A percentile compares a stretch with the other conserved stretches of the same genome.
These are phyloP conservation scores for Halisarca cf. caerulea DNA, from an alignment of 37 sponge, comb jelly and placozoan species.

Conservation along the genomic window DNA sequence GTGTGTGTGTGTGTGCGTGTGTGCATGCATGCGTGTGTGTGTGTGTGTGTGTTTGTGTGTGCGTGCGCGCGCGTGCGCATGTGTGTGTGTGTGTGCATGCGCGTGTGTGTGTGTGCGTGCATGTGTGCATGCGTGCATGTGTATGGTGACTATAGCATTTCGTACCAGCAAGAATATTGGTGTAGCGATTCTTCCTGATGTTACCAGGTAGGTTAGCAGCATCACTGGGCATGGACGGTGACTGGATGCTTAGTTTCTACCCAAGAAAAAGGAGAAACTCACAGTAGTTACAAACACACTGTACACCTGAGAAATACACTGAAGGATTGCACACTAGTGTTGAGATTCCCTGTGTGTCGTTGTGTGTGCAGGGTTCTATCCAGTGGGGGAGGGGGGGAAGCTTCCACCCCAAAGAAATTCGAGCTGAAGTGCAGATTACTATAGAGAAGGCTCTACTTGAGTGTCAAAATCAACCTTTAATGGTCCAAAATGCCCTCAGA, in stretches of 20 bases:
- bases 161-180: conserved; percentile 16
- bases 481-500: too few species aligned
- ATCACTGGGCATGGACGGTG: background rate
- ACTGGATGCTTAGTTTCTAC: background rate
- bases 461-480: too few species aligned
- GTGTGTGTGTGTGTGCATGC: background rate
- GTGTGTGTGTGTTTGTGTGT: background rate
- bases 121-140: background rate
- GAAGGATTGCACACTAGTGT: background rate
- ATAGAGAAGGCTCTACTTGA: too few species aligned
- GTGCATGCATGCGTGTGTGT: background rate
- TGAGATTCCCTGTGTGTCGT: too few species aligned
- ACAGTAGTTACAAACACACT: background rate
- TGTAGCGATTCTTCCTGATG: conserved; percentile 6
- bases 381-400: too few species aligned
- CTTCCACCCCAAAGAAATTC: too few species aligned
- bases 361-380: too few species aligned
- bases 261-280: background rate
- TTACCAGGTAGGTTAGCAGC: conserved; percentile 1
- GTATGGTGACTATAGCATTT: background rate
- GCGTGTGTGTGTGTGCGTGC: background rate
- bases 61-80: background rate
- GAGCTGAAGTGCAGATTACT: too few species aligned
- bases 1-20: background rate
- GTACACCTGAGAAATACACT: background rate